phyloP scores from a whole-genome alignment of 1,140 invertebrate genomes.

The Cotesia glomerata region DNA sequence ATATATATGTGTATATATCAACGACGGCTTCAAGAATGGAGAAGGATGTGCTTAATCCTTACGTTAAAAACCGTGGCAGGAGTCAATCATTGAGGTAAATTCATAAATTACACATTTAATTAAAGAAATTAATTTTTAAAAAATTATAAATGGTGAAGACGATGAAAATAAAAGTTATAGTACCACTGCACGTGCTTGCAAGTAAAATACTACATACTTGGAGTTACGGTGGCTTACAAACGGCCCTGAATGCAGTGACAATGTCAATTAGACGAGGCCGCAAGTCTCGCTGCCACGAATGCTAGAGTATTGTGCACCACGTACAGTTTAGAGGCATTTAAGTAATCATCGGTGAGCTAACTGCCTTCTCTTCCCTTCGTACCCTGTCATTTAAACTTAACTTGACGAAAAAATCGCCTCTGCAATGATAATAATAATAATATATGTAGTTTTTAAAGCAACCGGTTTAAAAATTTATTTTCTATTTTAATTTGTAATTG shows the following conservation, averaged over 20 bases:
- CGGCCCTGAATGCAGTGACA: constrained; percentile 40
- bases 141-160: not conserved
- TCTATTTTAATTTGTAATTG: no score
- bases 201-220: constrained; percentile 10
- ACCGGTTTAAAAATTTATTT: no score
- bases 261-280: constrained; percentile 44
- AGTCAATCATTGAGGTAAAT: constrained; percentile 25
- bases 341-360: constrained; percentile 26
- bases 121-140: not conserved
- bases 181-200: constrained; percentile 20
- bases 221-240: constrained; percentile 21
- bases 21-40: constrained; percentile 20
- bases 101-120: not conserved
- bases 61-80: constrained; percentile 11
- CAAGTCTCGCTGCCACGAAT: constrained; percentile 25
- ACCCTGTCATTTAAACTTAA: not conserved
- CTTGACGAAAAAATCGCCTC: not conserved
- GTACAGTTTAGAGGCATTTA: constrained; percentile 32
- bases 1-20: not conserved
- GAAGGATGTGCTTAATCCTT: constrained; percentile 22
- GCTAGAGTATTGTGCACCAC: constrained; percentile 19
- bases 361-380: not conserved
- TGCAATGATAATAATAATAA: no score
- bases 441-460: no score
- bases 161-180: not conserved